Base-by-base conservation (phyloP, 1,140 invertebrate species). In the Harpegnathos saltator region DNA sequence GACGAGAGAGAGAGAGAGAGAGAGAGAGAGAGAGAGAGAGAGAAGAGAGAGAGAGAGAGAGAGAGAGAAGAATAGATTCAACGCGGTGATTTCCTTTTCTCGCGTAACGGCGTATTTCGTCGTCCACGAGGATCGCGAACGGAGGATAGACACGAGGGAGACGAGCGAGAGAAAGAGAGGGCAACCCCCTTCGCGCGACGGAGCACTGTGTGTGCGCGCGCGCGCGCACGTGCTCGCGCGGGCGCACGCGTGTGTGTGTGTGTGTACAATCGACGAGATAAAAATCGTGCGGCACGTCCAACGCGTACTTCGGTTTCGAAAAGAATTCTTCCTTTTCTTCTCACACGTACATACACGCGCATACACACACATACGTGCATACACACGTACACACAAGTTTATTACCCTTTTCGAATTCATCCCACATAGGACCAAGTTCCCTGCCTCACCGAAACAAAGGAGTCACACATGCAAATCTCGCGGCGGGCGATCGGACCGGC, bases 401-500 rank as follows among this genome's bases (percentile, higher is more conserved):
- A 44, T 68, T 62, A 69, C 72, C 82, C 85, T 89, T 89, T 84
- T 85, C 82, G 81, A 83, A 59, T 62, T 85, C 87, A 85, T 74
- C 77, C 61, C 85, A 87, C 69, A 91, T 91, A 92, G 92, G 89
- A 93, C 90, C 92, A 93, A 93, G 85, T 86, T 91, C 89, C 89
- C 87, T 89, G 88, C 77, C 84, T 81, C 88, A 72, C 75, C 75
- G 71, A 82, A 88, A 65, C 75, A 71, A 78, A 83, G 85, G 56
- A 85, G 82, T 77, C 50, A 87, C 73, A 80, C 68, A 82, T 56
- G 84, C 66, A 81, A 82, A 89, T 85, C 56, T 89, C 75, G 87
- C 84, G 81, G 52, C 72, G 75, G 81, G 52, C 82, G 82, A 89
- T 74, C 71, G 58, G 66, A 38, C 26, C 52, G 81, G 22, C 26